These are phyloP conservation scores for Habropoda laboriosa DNA, from an alignment of 1,140 invertebrate species.

Conservation along the genomic window DNA sequence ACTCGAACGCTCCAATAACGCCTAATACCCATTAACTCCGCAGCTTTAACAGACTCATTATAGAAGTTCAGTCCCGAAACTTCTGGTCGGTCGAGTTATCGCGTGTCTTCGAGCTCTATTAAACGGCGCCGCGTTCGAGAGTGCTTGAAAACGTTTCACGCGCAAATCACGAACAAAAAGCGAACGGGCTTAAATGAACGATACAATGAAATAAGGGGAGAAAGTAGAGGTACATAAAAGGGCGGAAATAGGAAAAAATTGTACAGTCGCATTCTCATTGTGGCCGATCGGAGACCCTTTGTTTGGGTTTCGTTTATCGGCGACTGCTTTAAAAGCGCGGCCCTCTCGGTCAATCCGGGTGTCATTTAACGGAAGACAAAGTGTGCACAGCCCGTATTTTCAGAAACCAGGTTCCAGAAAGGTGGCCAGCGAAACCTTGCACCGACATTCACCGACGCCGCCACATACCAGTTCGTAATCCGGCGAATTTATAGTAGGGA, in stretches of 20 bases:
- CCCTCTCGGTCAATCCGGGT: conserved; percentile 29
- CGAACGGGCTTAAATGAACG: neutral
- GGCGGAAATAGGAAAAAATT: conserved; percentile 19
- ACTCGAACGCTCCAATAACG: neutral
- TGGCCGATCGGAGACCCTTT: conserved; percentile 45
- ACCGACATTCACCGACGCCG: conserved; percentile 27
- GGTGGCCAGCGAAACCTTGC: conserved; percentile 8
- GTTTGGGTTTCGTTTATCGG: conserved; percentile 53
- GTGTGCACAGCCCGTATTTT: conserved; percentile 24
- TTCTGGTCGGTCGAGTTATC: neutral
- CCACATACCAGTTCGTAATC: conserved; percentile 41
- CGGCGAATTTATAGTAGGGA: conserved; percentile 58
- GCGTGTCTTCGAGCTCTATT: conserved; percentile 1
- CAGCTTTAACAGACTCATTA: neutral
- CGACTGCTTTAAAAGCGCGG: conserved; percentile 49
- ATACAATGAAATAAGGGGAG: neutral
- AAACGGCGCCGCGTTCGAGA: neutral
- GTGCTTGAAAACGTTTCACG: neutral
- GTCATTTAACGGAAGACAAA: conserved; percentile 57
- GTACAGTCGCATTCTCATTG: conserved; percentile 19
- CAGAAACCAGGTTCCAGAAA: conserved; percentile 16
- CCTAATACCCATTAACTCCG: neutral
- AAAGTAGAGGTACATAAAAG: neutral
- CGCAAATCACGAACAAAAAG: conserved; percentile 4
- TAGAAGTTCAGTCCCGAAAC: neutral